Percentiles rank a stretch among this genome's conserved stretches.
Evolutionary conservation across 2,797 vertebrate species (phyloP).

Genomic region (Aselliscus stoliczkanus): DNA sequence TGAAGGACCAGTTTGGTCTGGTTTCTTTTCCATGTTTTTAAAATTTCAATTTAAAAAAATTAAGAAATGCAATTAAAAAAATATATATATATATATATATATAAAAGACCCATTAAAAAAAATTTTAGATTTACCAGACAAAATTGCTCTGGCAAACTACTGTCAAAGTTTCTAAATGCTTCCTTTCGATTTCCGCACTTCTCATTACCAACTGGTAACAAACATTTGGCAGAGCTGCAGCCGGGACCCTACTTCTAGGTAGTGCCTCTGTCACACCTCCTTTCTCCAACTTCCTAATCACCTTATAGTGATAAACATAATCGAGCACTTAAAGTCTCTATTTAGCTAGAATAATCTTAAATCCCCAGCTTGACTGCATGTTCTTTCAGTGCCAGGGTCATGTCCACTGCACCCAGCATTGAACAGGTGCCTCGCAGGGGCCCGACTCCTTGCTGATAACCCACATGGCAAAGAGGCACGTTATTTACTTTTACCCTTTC

Average conservation of each 20-base stretch:
- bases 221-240: neutral
- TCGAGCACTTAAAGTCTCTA: neutral
- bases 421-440: neutral
- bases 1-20: neutral
- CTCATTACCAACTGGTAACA: neutral
- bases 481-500: slow-evolving; percentile 37
- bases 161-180: slow-evolving; percentile 43
- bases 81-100: slow-evolving; percentile 12
- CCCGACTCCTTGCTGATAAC: neutral
- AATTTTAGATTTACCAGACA: neutral
- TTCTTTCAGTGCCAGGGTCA: neutral
- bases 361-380: neutral
- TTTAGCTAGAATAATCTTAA: neutral
- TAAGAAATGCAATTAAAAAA: slow-evolving; percentile 43
- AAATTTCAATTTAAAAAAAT: too few species aligned
- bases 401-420: neutral
- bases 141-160: slow-evolving; percentile 36
- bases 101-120: neutral
- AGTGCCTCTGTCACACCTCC: neutral
- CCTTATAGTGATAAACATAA: neutral
- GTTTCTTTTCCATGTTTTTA: neutral
- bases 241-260: neutral
- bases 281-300: neutral
- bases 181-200: slow-evolving; percentile 30
- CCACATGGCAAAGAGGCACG: neutral